A percentile compares a stretch with the other conserved stretches of the same genome.
phyloP scores from a whole-genome alignment of 1,140 invertebrate genomes.

The Hetaerina americana region DNA sequence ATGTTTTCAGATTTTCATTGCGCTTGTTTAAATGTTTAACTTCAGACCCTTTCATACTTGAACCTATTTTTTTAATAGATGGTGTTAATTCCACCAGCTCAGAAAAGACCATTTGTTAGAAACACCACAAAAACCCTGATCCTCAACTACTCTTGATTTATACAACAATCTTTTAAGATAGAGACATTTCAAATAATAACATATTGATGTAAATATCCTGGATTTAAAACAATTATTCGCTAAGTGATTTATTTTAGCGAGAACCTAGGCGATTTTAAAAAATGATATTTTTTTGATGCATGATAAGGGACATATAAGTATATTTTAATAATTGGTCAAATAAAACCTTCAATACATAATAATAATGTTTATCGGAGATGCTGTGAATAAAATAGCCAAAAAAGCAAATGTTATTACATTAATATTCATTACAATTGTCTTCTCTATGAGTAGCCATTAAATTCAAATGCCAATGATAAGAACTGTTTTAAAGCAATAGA shows the following conservation, averaged over 20 bases:
- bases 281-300: not conserved
- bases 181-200: not conserved
- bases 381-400: not conserved
- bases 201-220: not conserved
- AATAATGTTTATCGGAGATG: not conserved
- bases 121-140: not conserved
- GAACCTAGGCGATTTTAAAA: not conserved
- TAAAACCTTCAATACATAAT: not conserved
- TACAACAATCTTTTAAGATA: not conserved
- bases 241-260: not conserved
- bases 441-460: no score
- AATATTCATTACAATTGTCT: no score
- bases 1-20: no score
- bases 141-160: not conserved
- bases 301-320: not conserved
- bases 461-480: no score
- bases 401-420: no score
- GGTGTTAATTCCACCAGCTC: no score
- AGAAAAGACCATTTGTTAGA: not conserved
- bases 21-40: no score
- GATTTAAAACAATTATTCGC: not conserved
- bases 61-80: no score
- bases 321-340: not conserved
- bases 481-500: no score
- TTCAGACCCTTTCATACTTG: no score